phyloP scores from a whole-genome alignment of 2,797 vertebrate genomes.

The Myotis vivesi region DNA sequence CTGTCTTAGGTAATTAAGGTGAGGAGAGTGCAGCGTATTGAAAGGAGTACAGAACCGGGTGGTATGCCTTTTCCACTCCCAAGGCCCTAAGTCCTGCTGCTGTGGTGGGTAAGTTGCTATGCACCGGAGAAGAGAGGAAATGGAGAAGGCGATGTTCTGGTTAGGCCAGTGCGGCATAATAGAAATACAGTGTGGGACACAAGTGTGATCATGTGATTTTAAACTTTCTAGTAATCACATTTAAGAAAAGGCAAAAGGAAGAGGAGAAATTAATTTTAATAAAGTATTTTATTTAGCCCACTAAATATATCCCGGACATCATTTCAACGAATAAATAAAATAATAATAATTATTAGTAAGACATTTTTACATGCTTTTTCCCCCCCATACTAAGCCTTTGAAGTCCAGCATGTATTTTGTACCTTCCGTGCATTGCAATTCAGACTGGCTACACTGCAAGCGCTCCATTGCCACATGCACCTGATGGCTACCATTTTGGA shows the following conservation, averaged over 20 bases:
- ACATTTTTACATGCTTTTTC: background rate
- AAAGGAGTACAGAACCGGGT: background rate
- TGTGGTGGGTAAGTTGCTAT: background rate
- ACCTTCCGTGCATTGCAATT: background rate
- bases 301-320: background rate
- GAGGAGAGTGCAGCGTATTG: background rate
- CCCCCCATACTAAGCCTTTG: background rate
- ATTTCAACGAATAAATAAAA: background rate
- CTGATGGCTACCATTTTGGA: background rate
- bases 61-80: background rate
- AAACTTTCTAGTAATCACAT: background rate
- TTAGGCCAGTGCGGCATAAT: fast-evolving
- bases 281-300: background rate
- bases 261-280: background rate
- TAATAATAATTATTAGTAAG: background rate
- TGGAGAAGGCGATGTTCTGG: background rate
- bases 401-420: background rate
- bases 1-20: background rate
- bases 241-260: background rate
- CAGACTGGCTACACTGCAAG: no score
- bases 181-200: background rate
- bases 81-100: background rate
- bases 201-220: background rate
- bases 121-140: background rate
- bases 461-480: no score